Base-by-base conservation (phyloP, 1,140 invertebrate genomes). In the Parasteatoda tepidariorum region DNA sequence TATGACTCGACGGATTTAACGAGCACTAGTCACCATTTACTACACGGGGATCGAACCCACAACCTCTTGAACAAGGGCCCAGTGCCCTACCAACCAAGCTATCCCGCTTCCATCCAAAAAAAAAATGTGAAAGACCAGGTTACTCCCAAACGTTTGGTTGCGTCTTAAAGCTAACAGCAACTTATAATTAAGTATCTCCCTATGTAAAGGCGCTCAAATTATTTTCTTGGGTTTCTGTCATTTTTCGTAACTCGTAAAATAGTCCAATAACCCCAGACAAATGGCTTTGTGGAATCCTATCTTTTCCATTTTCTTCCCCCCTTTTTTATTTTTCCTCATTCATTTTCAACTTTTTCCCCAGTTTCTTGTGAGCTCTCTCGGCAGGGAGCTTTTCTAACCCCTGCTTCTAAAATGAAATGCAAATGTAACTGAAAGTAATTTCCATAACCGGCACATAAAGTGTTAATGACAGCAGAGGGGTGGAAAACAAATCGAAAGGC, bases 161-260 rank as follows among this genome's bases (percentile, higher is more conserved):
- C n/a, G n/a, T n/a, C n/a, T n/a, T n/a, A 22, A 73, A 54, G 48
- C 18, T 34, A 18, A 18, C 0, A 22, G n/a, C 31, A 48, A 73
- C n/a, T n/a, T 57, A 41, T 31, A 73, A 73, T 73, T 73, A 73
- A 13, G 28, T 11, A 28, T 54, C 68, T 28, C 26, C 48, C 0
- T 26, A 73, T 41, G 13, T 31, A 57, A 54, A 54, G 15, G 48
- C 54, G 28, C 38, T 41, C 31, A 73, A 71, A 55, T 73, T 57
- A 57, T 73, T 55, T 57, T 30, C 68, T 57, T n/a, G 68, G 24
- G 26, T 9, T n/a, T 9, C 66, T 24, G 38, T 24, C 68, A 55
- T 73, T 73, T 55, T 73, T 73, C 54, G 57, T 61, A 26, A 18
- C 15, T 24, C 68, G 11, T 73, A 54, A 73, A 73, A 41, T 73